Percentiles rank a stretch among this genome's conserved stretches.
Conservation (phyloP, 1,140 invertebrate species). For the Conopomorpha cramerella region DNA sequence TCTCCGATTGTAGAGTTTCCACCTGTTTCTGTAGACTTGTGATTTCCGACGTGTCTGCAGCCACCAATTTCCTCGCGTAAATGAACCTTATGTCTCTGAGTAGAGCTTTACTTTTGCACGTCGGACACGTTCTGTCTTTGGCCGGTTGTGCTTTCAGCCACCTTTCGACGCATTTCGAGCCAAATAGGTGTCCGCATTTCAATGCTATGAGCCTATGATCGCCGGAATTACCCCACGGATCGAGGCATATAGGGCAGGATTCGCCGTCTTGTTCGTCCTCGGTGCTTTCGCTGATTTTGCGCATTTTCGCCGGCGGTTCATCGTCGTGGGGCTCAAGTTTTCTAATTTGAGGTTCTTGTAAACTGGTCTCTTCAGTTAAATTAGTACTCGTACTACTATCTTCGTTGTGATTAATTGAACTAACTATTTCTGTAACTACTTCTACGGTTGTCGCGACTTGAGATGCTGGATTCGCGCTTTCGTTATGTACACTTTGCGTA, state of each 20-base stretch:
- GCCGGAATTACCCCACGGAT: slow-evolving; percentile 84
- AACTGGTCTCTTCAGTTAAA: too few relatives aligned
- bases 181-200: slow-evolving; percentile 91
- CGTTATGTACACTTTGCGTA: too few relatives aligned
- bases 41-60: slow-evolving; percentile 58
- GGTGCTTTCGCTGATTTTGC: slow-evolving; percentile 19
- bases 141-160: slow-evolving; percentile 68
- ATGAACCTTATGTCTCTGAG: slow-evolving; percentile 75
- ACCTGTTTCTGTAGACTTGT: slow-evolving; percentile 60
- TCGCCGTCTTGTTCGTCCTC: slow-evolving; percentile 66
- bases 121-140: slow-evolving; percentile 72
- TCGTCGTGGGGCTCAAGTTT: slow-evolving; percentile 6
- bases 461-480: too few relatives aligned
- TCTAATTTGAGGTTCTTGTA: background rate
- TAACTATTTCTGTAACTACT: too few relatives aligned
- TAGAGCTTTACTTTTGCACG: slow-evolving; percentile 81
- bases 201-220: slow-evolving; percentile 81
- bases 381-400: too few relatives aligned
- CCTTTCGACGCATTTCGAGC: slow-evolving; percentile 77
- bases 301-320: slow-evolving; percentile 35
- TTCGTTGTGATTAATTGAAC: too few relatives aligned
- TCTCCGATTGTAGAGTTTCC: slow-evolving; percentile 33
- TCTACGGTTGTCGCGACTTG: too few relatives aligned
- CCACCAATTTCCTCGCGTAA: slow-evolving; percentile 56
- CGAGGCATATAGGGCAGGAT: slow-evolving; percentile 86